Evolutionary conservation across 2,113 vertebrate species (phyloP), one percentile per base, ranked within the genome.

Genomic region (Mionectes macconnelli): DNA sequence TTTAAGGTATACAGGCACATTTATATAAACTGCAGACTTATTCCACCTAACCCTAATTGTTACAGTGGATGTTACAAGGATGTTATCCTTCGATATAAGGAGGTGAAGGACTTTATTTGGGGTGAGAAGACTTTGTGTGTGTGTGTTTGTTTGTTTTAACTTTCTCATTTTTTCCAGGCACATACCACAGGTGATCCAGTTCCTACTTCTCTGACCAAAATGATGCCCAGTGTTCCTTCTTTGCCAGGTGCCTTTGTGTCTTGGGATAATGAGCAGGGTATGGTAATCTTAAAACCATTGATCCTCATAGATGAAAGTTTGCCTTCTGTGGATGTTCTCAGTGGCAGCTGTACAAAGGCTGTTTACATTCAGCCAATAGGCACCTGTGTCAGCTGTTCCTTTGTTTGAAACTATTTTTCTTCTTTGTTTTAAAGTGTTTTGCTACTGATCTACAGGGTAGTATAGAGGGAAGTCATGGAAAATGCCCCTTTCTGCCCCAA

Each of bases 201-300:
- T 63, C 79, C 96, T 68, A 64, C 42, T 67, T 39, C 15, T 70
- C n/a, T 31, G 90, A 89, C 91, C 25, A 53, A 47, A 33, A 44
- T 90, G 76, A 67, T 84, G 63, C 62, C 81, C 66, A 66, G 25
- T 55, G 56, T 62, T 83, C 11, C 86, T 93, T 92, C 89, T 92
- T 63, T 93, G 74, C 83, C 81, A 62, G 95, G 96, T 92, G 85
- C 95, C 42, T 84, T 77, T 87, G 28, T 89, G 27, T 96, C 92
- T 66, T 93, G 97, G 84, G 88, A 94, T 72, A 90, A 50, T 62
- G 96, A 98, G 56, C 88, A 97, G 89, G 98, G 98, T 98, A 98
- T 53, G 86, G 81, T 93, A 74, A 70, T 72, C 28, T 53, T 45
- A 42, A 84, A 94, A 33, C 69, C 30, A 17, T 45, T 87, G 27